A percentile compares a stretch with the other conserved stretches of the same genome.
phyloP scores from a whole-genome alignment of 2,888 invertebrate genomes.

The Polia nebulosa region DNA sequence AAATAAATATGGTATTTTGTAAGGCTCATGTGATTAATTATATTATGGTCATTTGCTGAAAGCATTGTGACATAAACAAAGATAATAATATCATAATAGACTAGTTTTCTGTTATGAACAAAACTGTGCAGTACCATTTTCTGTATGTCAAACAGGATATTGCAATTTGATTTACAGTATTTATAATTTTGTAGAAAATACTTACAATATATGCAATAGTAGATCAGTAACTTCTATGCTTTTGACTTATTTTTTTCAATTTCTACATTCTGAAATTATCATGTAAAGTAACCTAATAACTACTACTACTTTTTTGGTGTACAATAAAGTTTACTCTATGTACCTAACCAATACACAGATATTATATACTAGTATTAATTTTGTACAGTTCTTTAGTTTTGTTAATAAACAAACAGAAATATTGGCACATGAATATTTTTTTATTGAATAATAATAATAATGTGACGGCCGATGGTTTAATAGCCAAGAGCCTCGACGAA shows the following conservation, averaged over 20 bases:
- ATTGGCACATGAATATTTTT: no score
- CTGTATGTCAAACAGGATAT: background rate
- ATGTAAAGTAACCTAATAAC: slow-evolving; percentile 14
- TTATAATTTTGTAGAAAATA: slow-evolving; percentile 9
- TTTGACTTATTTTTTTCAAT: slow-evolving; percentile 8
- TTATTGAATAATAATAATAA: no score
- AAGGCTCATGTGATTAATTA: slow-evolving; percentile 30
- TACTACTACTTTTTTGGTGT: no score
- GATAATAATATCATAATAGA: background rate
- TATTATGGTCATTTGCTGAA: background rate
- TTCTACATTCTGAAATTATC: slow-evolving; percentile 19
- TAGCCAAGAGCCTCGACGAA: no score
- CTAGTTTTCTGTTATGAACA: background rate
- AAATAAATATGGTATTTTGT: slow-evolving; percentile 24
- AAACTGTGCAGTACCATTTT: no score
- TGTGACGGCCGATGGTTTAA: no score
- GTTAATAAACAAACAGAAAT: slow-evolving; percentile 19
- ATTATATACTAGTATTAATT: slow-evolving; percentile 23
- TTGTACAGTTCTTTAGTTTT: slow-evolving; percentile 32
- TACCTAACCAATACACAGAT: no score
- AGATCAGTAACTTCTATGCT: background rate
- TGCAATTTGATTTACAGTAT: background rate
- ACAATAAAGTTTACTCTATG: no score
- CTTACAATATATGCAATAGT: background rate
- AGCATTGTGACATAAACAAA: background rate